phyloP scores from a whole-genome alignment of 2,113 vertebrate genomes.

The Psettodes erumei region DNA sequence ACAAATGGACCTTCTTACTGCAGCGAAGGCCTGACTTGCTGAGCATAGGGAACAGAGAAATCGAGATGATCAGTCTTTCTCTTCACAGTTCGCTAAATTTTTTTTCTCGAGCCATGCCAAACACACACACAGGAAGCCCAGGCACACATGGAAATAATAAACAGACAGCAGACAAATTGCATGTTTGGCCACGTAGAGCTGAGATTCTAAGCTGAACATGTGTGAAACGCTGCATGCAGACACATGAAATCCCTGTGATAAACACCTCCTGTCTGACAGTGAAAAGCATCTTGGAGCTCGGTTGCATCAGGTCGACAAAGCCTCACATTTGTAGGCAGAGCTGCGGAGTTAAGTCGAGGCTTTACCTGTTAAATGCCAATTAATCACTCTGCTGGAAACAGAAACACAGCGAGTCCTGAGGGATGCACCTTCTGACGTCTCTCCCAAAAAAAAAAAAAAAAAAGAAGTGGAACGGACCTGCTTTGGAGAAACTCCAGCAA shows the following conservation, averaged over 20 bases:
- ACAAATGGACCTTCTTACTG: conserved; percentile 32
- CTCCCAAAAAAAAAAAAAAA: conserved; percentile 28
- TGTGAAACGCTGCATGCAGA: background rate
- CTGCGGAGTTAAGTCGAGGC: conserved; percentile 52
- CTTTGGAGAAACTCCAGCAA: background rate
- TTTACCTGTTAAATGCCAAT: conserved; percentile 71
- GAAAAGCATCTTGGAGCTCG: conserved; percentile 30
- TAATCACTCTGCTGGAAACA: conserved; percentile 57
- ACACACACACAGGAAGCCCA: conserved; percentile 7
- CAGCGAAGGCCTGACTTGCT: conserved; percentile 50
- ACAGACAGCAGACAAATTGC: background rate
- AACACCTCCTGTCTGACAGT: conserved; percentile 28
- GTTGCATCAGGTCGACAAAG: conserved; percentile 48
- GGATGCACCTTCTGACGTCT: conserved; percentile 12
- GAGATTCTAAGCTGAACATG: too few species aligned
- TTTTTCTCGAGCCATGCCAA: background rate
- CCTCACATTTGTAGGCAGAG: conserved; percentile 43
- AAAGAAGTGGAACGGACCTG: conserved; percentile 11
- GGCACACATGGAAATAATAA: background rate
- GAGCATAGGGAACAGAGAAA: conserved; percentile 53
- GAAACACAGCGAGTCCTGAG: background rate
- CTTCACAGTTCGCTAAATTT: conserved; percentile 25
- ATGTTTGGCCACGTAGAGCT: background rate
- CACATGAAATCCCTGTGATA: conserved; percentile 14
- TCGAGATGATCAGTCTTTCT: conserved; percentile 50